phyloP scores from a whole-genome alignment of 30 jellyfish, hydroid and myxozoan species.

The Morbakka virulenta region DNA sequence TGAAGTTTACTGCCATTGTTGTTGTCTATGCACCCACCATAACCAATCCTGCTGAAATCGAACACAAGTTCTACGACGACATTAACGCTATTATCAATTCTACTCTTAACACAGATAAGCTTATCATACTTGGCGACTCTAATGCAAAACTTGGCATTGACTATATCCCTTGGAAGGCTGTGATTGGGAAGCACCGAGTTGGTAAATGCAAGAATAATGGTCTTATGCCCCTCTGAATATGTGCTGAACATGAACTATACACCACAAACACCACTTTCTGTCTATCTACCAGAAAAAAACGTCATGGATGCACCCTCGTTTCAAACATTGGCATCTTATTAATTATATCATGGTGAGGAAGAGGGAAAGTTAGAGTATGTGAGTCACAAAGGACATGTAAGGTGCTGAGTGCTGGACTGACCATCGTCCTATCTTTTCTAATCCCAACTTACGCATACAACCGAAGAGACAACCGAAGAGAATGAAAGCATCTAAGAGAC shows the following conservation, averaged over 20 bases:
- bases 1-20: not conserved
- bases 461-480: not conserved
- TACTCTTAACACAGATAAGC: slow-evolving; percentile 2
- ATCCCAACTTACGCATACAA: not conserved
- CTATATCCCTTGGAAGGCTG: slow-evolving; percentile 22
- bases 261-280: slow-evolving; percentile 30
- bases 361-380: not conserved
- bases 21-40: slow-evolving; percentile 51
- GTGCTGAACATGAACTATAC: slow-evolving; percentile 25
- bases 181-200: slow-evolving; percentile 20
- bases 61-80: slow-evolving; percentile 27
- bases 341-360: slow-evolving; percentile 13
- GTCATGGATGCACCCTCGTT: slow-evolving; percentile 59
- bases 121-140: slow-evolving; percentile 29
- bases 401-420: slow-evolving; percentile 39
- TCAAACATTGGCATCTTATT: slow-evolving; percentile 48
- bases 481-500: not conserved
- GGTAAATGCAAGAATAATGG: slow-evolving; percentile 36
- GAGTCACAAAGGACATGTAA: slow-evolving; percentile 7
- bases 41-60: slow-evolving; percentile 23
- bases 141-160: slow-evolving; percentile 15
- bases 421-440: slow-evolving; percentile 9
- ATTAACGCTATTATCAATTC: not conserved
- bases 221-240: slow-evolving; percentile 7
- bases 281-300: slow-evolving; percentile 24